Base-by-base conservation (phyloP, 2,888 invertebrate genomes). In the Sphaeridia pumilis region DNA sequence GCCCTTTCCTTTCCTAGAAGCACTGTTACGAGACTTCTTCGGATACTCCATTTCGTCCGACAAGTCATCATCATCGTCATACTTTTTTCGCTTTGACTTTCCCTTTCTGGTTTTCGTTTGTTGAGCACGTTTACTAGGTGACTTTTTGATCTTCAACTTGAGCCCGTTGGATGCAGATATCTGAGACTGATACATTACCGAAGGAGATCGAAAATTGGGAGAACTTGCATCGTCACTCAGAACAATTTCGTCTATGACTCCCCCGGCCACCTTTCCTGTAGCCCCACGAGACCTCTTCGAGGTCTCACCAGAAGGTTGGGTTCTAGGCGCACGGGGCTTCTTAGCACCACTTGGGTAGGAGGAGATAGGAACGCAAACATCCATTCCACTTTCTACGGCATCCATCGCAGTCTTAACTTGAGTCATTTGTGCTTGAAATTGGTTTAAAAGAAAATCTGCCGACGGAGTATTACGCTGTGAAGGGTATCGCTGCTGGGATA, bases 91-190 rank as follows among this genome's bases (percentile, higher is more conserved):
- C 49, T 69, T 64, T 46, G 56, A 57, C 27, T 56, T 59, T 12
- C 58, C 57, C 45, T 59, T 45, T n/a, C n/a, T n/a, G n/a, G n/a
- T n/a, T n/a, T n/a, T n/a, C n/a, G n/a, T n/a, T n/a, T n/a, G n/a
- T n/a, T n/a, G n/a, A n/a, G n/a, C n/a, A n/a, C n/a, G n/a, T n/a
- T n/a, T n/a, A 52, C 54, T 55, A 17, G 65, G 64, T 22, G 80
- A 79, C 70, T 79, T 81, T 69, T 76, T 78, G 65, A 83, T 83
- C 67, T 80, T 77, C 66, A 83, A 76, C 70, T 81, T 82, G 67
- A 82, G 80, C 56, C 78, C 75, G 66, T 80, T 80, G 67, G 80
- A 80, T 62, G 81, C 77, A 54, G 71, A 69, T 65, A 79, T 78
- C 70, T 78, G 77, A 68, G 78, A 78, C 63, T 74, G 75, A 70